Evolutionary conservation across 2,113 vertebrate species (phyloP).

Genomic region (Ahaetulla prasina): DNA sequence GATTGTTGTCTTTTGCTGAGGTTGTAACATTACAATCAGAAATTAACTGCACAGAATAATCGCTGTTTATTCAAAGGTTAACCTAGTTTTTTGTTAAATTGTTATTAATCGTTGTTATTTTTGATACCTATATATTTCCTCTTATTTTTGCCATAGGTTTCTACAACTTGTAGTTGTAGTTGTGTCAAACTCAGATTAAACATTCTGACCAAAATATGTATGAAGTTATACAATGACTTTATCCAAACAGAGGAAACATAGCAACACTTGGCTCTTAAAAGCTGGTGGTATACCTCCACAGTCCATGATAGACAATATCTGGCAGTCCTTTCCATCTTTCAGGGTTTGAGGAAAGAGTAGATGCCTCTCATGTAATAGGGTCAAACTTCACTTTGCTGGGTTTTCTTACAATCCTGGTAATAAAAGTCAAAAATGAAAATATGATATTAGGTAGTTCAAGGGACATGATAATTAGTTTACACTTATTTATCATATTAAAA

Average conservation of each 20-base stretch:
- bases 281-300: neutral
- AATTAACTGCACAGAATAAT: neutral
- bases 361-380: neutral
- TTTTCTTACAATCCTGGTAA: neutral
- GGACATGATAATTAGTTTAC: neutral
- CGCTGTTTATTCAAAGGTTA: neutral
- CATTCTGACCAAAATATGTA: neutral
- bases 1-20: neutral
- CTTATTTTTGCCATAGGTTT: neutral
- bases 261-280: neutral
- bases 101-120: neutral
- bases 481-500: neutral
- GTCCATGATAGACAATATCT: neutral
- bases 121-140: neutral
- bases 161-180: neutral
- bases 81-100: neutral
- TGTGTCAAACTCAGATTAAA: neutral
- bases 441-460: neutral
- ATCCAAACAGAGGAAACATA: neutral
- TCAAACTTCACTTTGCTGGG: neutral
- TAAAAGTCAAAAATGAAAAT: neutral
- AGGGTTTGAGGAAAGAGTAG: neutral
- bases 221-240: neutral
- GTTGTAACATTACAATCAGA: neutral
- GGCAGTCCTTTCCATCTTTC: neutral